Percentiles rank a stretch among this genome's conserved stretches.
Evolutionary conservation across 2,113 vertebrate species (phyloP).

Genomic region (Sander lucioperca): DNA sequence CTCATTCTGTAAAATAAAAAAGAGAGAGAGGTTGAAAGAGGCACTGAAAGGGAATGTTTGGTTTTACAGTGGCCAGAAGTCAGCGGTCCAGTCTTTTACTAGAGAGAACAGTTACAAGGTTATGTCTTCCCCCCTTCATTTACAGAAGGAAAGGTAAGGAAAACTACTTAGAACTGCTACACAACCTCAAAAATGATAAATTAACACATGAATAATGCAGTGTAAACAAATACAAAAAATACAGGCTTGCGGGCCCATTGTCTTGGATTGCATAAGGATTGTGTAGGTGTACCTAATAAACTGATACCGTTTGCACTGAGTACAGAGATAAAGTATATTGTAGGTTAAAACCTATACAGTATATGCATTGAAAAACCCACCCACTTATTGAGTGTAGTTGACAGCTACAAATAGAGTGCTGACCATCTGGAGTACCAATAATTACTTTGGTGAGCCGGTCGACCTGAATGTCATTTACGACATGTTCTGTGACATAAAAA

Average conservation of each 20-base stretch:
- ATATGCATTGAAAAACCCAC: neutral
- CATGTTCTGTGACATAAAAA: constrained; percentile 2
- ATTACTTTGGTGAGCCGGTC: neutral
- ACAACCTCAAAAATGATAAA: neutral
- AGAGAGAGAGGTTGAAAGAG: constrained; percentile 12
- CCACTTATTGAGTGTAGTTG: neutral
- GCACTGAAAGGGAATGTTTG: neutral
- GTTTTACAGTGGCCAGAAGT: neutral
- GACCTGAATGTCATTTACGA: constrained; percentile 9
- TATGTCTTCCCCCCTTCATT: neutral
- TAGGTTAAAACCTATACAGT: neutral
- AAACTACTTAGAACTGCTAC: neutral
- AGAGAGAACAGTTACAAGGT: neutral
- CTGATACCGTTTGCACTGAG: neutral
- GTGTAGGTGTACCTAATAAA: neutral
- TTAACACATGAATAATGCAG: neutral
- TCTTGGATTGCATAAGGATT: neutral
- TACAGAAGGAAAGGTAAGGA: neutral
- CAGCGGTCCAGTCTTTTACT: neutral
- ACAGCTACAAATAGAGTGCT: neutral
- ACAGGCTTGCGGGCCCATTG: too few relatives aligned
- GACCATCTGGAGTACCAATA: neutral
- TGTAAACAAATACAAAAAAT: neutral
- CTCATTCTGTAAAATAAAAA: constrained; percentile 28
- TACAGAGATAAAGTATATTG: neutral